phyloP scores from a whole-genome alignment of 2,797 vertebrate genomes.

The Muscicapa striata region DNA sequence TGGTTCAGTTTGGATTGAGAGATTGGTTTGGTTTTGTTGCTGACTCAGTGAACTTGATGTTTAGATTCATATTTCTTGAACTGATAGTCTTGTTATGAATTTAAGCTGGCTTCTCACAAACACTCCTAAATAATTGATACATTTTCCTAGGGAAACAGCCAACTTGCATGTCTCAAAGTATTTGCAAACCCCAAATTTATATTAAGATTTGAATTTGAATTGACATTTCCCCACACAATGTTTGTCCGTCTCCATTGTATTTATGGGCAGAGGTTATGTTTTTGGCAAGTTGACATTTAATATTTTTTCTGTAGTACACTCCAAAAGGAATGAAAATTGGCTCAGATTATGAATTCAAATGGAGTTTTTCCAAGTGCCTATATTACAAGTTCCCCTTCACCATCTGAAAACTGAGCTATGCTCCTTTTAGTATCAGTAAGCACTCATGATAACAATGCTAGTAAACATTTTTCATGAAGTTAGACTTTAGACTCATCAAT shows the following conservation, averaged over 20 bases:
- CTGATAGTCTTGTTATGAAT: slow-evolving; percentile 20
- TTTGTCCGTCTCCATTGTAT: slow-evolving; percentile 2
- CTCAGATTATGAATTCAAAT: slow-evolving; percentile 22
- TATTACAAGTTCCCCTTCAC: not conserved
- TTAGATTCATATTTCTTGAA: slow-evolving; percentile 26
- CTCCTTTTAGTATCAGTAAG: not conserved
- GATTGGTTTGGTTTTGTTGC: not conserved
- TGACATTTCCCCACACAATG: not conserved
- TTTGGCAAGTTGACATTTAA: slow-evolving; percentile 45
- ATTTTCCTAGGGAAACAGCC: slow-evolving; percentile 18
- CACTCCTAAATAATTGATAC: slow-evolving; percentile 47
- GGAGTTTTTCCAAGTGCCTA: slow-evolving; percentile 23
- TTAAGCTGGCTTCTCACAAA: not conserved
- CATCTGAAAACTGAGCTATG: not conserved
- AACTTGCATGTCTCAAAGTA: slow-evolving; percentile 21
- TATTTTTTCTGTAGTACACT: slow-evolving; percentile 17
- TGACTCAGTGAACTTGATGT: not conserved
- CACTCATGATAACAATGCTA: not conserved
- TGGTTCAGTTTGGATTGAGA: not conserved
- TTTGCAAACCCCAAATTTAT: not conserved
- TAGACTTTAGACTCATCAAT: not conserved
- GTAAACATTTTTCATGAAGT: not conserved
- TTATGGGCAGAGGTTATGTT: slow-evolving; percentile 35
- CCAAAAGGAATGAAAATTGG: slow-evolving; percentile 3
- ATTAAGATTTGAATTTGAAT: slow-evolving; percentile 28